Base-by-base conservation (phyloP, 2,888 invertebrate genomes). In the Torymus auratus region DNA sequence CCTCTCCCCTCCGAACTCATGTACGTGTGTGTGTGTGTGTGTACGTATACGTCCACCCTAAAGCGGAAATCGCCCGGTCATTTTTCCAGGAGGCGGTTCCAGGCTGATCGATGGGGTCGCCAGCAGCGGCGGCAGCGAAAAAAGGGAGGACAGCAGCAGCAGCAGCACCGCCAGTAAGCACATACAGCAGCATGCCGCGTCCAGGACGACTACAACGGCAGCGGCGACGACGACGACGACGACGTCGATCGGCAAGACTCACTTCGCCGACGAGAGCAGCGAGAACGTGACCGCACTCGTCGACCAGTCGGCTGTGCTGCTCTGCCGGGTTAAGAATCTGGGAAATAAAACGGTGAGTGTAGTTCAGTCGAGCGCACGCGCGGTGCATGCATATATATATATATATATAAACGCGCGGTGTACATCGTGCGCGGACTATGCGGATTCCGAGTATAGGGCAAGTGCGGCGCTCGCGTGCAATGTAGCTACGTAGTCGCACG, bases 291-390 rank as follows among this genome's bases (percentile, higher is more conserved):
- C 96, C 2, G 94, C 96, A 17, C 95, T 96, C 65, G 95, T 96
- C 17, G 96, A 96, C 2, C 96, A 96, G 91, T 93, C 95, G 0
- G 94, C 95, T 20, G 92, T 96, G 84, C 92, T 96, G 84, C 93
- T 95, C 86, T 96, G 96, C 90, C 93, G 96, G 58, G 96, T 96
- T 69, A 96, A 96, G 89, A 95, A 96, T 90, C 95, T 96, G 88
- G 96, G 96, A 73, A 96, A 96, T 89, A 93, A 96, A 91, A 96
- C 96, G 89, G 96, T 96, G 90, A 94, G 95, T 92, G 12, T n/a
- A 14, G 7, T 20, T 20, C 20, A 20, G 20, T 20, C 2, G 20
- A 20, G 20, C 20, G 20, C 20, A 58, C 58, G n/a, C 15, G n/a
- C n/a, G n/a, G 13, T 1, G 60, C 28, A 23, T 62, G 62, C 14